Percentiles rank a stretch among this genome's conserved stretches.
These are phyloP conservation scores for Trissolcus japonicus DNA, from an alignment of 2,888 invertebrate genomes.

Conservation along the genomic window DNA sequence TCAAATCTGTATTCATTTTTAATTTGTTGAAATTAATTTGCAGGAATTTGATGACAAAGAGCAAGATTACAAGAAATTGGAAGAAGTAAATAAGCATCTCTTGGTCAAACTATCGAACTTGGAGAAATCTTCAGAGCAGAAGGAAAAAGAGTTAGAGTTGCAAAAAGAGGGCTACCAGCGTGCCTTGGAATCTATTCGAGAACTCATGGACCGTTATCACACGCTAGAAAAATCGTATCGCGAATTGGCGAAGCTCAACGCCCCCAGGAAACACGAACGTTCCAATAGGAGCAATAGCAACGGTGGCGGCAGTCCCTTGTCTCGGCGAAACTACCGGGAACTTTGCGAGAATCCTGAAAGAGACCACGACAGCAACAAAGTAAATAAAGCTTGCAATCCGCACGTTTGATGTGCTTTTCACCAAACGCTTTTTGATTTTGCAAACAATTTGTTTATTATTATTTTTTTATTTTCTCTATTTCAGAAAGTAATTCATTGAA, in stretches of 20 bases:
- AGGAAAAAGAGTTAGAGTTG: conserved; percentile 74
- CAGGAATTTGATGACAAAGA: conserved; percentile 71
- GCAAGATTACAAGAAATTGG: conserved; percentile 64
- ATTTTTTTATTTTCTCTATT: conserved; percentile 23
- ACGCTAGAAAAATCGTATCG: conserved; percentile 18
- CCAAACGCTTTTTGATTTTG: neutral
- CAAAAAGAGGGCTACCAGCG: conserved; percentile 18
- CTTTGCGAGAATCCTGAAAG: conserved; percentile 66
- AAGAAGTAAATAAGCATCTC: conserved; percentile 71
- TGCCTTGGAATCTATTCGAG: conserved; percentile 34
- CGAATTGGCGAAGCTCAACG: conserved; percentile 3
- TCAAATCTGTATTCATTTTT: neutral
- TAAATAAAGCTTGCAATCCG: conserved; percentile 44
- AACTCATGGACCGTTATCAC: conserved; percentile 31
- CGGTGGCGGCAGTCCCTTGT: conserved; percentile 23
- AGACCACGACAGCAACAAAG: conserved; percentile 68
- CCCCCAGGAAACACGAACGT: conserved; percentile 8
- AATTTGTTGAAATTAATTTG: neutral
- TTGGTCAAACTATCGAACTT: conserved; percentile 67
- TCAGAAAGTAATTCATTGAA: conserved; percentile 36
- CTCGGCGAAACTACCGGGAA: conserved; percentile 63
- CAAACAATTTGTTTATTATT: conserved; percentile 9
- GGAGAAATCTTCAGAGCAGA: conserved; percentile 64
- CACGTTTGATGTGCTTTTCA: neutral
- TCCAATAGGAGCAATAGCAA: neutral